Evolutionary conservation across 2,888 invertebrate species (phyloP), one percentile per base, ranked within the genome.

Genomic region (Acholoe squamosa): DNA sequence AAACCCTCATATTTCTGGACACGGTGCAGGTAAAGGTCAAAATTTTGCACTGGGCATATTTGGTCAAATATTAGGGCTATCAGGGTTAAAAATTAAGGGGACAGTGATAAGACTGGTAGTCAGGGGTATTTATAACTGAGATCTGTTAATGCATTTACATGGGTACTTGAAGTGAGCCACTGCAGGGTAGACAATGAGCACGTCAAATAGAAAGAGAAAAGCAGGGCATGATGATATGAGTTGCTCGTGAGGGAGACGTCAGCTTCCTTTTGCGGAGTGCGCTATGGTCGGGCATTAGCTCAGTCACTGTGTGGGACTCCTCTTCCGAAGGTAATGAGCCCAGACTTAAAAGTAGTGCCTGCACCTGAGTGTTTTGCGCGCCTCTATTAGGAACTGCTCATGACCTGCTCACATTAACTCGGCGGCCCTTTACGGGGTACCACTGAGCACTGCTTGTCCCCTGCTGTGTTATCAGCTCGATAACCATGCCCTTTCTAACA

Each of bases 401-500:
- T 31, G 76, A 76, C 76, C 76, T 76, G 76, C 31, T 31, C 76
- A 25, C 76, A 76, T 76, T 76, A 76, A 76, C 76, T 76, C 76
- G 28, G 16, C 71, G n/a, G 7, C 71, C 25, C 71, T 16, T 54
- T 54, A 54, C 19, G 12, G 61, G 43, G 61, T n/a, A 19, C 80
- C 19, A 34, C 34, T 43, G 43, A 43, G 80, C 80, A 19, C 34
- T 80, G 80, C 80, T 80, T 80, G 80, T 80, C 80, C 80, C 43
- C 43, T 5, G 34, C 80, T 34, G 80, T 54, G 56, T 86, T 86
- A 86, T 86, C 54, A 86, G 86, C 86, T 86, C 86, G 33, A 86
- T 86, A 86, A 54, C 54, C 86, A 52, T 86, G 86, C 86, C 86
- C 86, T 86, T 86, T 54, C 86, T 86, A 54, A 86, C 86, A 86